These are phyloP conservation scores for Lepisosteus osseus DNA, from an alignment of 2,113 vertebrate genomes.

Conservation along the genomic window DNA sequence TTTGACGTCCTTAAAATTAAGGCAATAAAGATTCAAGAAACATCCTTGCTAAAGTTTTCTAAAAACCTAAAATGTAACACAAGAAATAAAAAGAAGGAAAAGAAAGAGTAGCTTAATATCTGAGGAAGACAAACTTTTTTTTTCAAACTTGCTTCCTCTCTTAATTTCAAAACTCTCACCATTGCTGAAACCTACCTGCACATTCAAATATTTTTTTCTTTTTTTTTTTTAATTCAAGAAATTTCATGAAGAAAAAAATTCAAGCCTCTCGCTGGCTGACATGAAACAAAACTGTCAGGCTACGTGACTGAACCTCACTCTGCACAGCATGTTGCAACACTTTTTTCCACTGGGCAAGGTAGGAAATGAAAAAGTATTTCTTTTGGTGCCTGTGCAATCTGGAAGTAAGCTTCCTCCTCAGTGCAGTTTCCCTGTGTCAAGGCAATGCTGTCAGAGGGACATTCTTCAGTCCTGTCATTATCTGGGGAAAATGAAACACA, in stretches of 20 bases:
- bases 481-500: slow-evolving; percentile 69
- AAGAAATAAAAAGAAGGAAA: slow-evolving; percentile 73
- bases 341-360: slow-evolving; percentile 72
- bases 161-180: slow-evolving; percentile 72
- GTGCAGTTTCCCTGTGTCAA: slow-evolving; percentile 88
- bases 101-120: slow-evolving; percentile 86
- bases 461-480: slow-evolving; percentile 85
- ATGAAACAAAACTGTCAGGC: slow-evolving; percentile 77
- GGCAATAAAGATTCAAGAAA: slow-evolving; percentile 98
- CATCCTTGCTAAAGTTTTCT: slow-evolving; percentile 88
- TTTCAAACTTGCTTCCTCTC: slow-evolving; percentile 66
- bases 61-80: slow-evolving; percentile 76
- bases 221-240: slow-evolving; percentile 67
- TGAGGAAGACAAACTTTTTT: slow-evolving; percentile 83
- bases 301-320: slow-evolving; percentile 80
- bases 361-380: slow-evolving; percentile 83
- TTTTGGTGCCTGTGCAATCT: slow-evolving; percentile 89
- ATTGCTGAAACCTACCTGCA: slow-evolving; percentile 72
- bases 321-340: slow-evolving; percentile 80
- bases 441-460: slow-evolving; percentile 87
- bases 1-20: slow-evolving; percentile 97
- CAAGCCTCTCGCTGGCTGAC: slow-evolving; percentile 52
- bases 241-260: slow-evolving; percentile 71
- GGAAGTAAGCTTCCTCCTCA: slow-evolving; percentile 89
- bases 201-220: slow-evolving; percentile 75